phyloP scores from a whole-genome alignment of 1,140 invertebrate species.

The Tetragnatha versicolor region DNA sequence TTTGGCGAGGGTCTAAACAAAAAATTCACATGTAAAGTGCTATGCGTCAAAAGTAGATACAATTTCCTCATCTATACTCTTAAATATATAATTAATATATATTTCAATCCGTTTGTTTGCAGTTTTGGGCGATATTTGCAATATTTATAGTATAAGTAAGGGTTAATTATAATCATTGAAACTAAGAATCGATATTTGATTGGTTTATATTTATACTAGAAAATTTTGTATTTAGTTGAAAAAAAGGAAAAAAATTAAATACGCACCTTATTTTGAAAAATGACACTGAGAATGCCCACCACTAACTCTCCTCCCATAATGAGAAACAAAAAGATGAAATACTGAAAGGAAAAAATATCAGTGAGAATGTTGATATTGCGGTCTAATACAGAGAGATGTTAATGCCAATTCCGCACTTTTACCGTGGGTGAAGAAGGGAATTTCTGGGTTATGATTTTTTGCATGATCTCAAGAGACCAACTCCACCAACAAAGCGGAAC shows the following conservation, averaged over 20 bases:
- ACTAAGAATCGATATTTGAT: too few relatives aligned
- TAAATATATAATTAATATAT: background rate
- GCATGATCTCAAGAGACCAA: too few relatives aligned
- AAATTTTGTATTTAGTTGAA: too few relatives aligned
- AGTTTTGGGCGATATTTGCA: too few relatives aligned
- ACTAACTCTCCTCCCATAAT: conserved; percentile 76
- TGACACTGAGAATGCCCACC: conserved; percentile 75
- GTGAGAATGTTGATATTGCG: background rate
- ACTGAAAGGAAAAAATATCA: conserved; percentile 67
- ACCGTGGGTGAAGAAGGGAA: background rate
- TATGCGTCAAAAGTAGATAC: background rate
- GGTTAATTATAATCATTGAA: too few relatives aligned
- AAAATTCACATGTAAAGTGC: background rate
- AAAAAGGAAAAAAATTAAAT: too few relatives aligned
- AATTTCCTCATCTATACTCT: background rate
- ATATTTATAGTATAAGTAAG: too few relatives aligned
- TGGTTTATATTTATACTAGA: too few relatives aligned
- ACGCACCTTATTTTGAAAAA: conserved; percentile 80
- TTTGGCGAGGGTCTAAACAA: background rate
- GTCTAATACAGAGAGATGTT: background rate
- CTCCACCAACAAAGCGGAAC: too few relatives aligned
- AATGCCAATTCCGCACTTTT: background rate
- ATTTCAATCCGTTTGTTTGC: too few relatives aligned
- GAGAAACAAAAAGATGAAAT: conserved; percentile 75
- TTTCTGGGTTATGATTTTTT: too few relatives aligned